Conservation (phyloP, 2,888 invertebrate species). For the Gymnoscelis rufifasciata region DNA sequence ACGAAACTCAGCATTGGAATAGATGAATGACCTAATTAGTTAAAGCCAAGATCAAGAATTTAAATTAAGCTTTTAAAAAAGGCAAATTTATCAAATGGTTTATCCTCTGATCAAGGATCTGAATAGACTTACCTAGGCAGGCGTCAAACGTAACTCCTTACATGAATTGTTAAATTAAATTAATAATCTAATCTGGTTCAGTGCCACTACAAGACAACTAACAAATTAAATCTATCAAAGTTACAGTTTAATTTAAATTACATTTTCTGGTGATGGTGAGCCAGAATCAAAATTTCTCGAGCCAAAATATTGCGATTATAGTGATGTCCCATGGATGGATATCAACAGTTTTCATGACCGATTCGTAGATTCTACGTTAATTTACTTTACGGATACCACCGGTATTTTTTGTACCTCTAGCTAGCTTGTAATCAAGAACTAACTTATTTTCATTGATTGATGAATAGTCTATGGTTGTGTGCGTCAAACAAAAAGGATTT, state of each 20-base stretch:
- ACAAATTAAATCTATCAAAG: too few species aligned
- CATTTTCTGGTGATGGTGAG: too few species aligned
- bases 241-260: too few species aligned
- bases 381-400: neutral
- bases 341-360: too few species aligned
- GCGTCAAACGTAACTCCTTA: neutral
- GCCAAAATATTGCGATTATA: conserved; percentile 1
- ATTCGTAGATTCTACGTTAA: neutral
- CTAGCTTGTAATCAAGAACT: neutral
- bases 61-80: neutral
- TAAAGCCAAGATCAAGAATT: neutral
- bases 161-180: neutral
- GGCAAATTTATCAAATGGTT: too few species aligned
- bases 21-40: neutral
- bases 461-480: neutral
- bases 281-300: neutral
- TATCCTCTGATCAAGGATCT: neutral
- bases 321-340: too few species aligned
- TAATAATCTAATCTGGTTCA: too few species aligned
- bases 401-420: neutral
- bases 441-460: neutral
- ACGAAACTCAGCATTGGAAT: too few species aligned
- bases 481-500: neutral
- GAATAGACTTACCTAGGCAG: neutral
- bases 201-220: neutral